Base-by-base conservation (phyloP, 2,888 invertebrate genomes). In the Emesis furor region DNA sequence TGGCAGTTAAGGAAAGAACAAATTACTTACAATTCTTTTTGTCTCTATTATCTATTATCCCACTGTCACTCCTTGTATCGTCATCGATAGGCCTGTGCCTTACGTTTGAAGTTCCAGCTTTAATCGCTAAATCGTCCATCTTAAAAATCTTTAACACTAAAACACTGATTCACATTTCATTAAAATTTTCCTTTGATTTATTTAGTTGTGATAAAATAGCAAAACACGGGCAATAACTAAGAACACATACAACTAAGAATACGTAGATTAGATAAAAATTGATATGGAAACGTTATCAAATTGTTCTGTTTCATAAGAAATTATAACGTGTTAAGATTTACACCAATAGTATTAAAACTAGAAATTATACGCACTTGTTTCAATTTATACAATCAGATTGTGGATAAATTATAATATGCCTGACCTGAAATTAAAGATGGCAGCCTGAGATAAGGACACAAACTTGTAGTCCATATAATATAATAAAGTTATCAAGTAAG, bases 41-140 rank as follows among this genome's bases (percentile, higher is more conserved):
- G 73, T 90, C 14, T 6, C 37, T 35, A 77, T 89, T 91, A 84
- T 96, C 95, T 92, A 95, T 80, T 79, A 91, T 88, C 77, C 94
- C 96, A 84, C 94, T 94, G 85, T 96, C 96, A 90, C 96, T 96
- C 88, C 90, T 94, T 7, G 95, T 96, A 83, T 96, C 96, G 86
- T 96, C 96, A 82, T 96, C 95, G 84, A 96, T 93, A 71, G 96
- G 96, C 78, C 96, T 93, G 78, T 92, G 95, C 84, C 93, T 94
- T 32, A 89, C 84, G 89, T 91, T 94, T 51, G 86, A 83, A 55
- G 89, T 87, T 83, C 91, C 94, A 46, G 84, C 85, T 81, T 91
- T 93, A 73, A 92, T 84, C 81, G 88, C 89, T 80, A 93, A 88
- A 90, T 46, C 46, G 46, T 46, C 46, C 46, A 46, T 46, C 14